Evolutionary conservation across 2,113 vertebrate genomes (phyloP).

Genomic region (Vulpes lagopus): DNA sequence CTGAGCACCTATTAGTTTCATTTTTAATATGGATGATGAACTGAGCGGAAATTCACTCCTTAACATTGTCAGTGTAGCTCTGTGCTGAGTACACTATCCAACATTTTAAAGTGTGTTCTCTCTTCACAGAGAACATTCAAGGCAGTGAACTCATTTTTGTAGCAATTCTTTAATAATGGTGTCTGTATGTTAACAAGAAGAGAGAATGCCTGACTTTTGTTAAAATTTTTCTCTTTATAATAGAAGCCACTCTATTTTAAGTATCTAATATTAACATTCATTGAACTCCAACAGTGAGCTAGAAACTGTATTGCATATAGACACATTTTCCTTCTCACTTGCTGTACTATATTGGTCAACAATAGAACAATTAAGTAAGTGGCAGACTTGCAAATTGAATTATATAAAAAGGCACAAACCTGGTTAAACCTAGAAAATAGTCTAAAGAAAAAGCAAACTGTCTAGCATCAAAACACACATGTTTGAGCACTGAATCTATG

Average conservation of each 20-base stretch:
- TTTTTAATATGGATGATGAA: conserved; percentile 22
- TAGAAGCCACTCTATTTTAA: conserved; percentile 71
- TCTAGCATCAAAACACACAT: neutral
- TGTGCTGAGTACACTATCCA: neutral
- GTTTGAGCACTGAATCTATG: neutral
- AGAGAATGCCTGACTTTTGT: conserved; percentile 36
- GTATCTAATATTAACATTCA: conserved; percentile 45
- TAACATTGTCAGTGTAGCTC: neutral
- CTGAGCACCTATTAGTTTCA: neutral
- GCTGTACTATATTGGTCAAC: neutral
- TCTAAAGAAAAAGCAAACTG: neutral
- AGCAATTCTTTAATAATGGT: conserved; percentile 62
- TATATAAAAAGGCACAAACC: neutral
- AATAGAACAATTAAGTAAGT: neutral
- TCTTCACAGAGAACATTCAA: conserved; percentile 26
- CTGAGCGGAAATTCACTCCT: neutral
- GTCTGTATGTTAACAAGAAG: conserved; percentile 50
- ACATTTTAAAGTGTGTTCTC: neutral
- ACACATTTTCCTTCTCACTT: neutral
- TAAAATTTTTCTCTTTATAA: conserved; percentile 39
- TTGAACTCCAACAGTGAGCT: neutral
- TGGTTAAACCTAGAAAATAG: neutral
- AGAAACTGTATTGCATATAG: neutral
- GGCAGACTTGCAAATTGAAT: neutral
- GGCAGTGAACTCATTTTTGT: conserved; percentile 32